Evolutionary conservation across 2,113 vertebrate genomes (phyloP), one percentile per base, ranked within the genome.

Genomic region (Apodemus speciosus): DNA sequence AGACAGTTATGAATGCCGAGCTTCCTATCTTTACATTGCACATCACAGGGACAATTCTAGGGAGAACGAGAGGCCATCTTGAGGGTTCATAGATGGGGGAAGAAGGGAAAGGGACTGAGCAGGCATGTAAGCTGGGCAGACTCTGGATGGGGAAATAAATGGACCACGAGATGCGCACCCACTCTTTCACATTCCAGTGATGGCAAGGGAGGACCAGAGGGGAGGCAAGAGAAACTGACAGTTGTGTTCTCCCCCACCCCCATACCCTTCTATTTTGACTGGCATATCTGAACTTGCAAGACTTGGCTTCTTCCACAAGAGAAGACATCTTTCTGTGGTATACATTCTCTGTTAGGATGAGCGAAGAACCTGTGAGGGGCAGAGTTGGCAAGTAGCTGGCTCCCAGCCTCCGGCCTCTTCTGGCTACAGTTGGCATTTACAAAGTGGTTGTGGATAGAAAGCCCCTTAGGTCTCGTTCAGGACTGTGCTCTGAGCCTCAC

Each of bases 181-280:
- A 20, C 84, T 93, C 90, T 88, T 58, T 95, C 73, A 94, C 14
- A 66, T 66, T 66, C 94, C 27, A 85, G 93, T 91, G 85, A 60
- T n/a, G 90, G 90, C 71, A 92, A 85, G 93, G 77, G 72, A 85
- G 32, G 64, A 77, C 56, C 38, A 25, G 80, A 85, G n/a, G 21
- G 49, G 68, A 3, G 62, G 10, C 2, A 2, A 40, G 91, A 87
- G 93, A 86, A 91, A 30, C 0, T 6, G 0, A 51, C 32, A 76
- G 10, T 68, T 5, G 6, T 49, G 75, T 8, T 86, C n/a, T 69
- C 92, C 35, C 66, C 92, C 66, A 46, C 43, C 43, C 75, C n/a
- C 95, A 32, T 85, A 93, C 89, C 80, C 49, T 64, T 96, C 79
- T 93, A 58, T 21, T 23, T 95, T 94, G 35, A 93, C 91, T 91